Evolutionary conservation across 2,797 vertebrate genomes (phyloP).

Genomic region (Danionella dracula): DNA sequence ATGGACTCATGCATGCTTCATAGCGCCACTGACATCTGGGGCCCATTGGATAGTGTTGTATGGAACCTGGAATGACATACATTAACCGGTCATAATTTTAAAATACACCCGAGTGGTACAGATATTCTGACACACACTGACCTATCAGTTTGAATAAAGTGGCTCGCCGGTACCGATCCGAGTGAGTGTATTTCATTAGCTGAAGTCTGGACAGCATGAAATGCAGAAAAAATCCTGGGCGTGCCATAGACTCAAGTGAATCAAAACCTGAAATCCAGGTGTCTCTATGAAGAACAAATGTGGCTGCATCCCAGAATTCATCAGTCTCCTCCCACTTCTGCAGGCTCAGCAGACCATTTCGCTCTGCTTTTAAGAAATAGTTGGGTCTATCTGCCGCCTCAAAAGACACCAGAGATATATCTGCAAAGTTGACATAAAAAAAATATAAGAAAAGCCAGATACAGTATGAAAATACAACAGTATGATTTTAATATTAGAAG

Average conservation of each 20-base stretch:
- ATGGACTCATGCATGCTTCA: conserved; percentile 82
- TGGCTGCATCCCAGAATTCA: conserved; percentile 79
- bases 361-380: conserved; percentile 76
- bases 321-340: conserved; percentile 77
- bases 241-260: conserved; percentile 84
- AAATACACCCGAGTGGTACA: too few species aligned
- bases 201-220: conserved; percentile 63
- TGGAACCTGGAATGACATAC: conserved; percentile 66
- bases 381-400: conserved; percentile 87
- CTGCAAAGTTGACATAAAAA: conserved; percentile 56
- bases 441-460: neutral
- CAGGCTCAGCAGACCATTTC: conserved; percentile 71
- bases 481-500: too few species aligned
- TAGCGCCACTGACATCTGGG: conserved; percentile 88
- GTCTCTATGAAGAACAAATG: conserved; percentile 83
- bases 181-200: conserved; percentile 78
- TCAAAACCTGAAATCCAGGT: conserved; percentile 81
- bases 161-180: conserved; percentile 76
- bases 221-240: conserved; percentile 81
- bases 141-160: conserved; percentile 84
- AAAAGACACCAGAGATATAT: conserved; percentile 82
- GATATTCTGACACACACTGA: conserved; percentile 62
- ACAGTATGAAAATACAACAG: too few species aligned
- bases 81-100: neutral
- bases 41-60: conserved; percentile 53